Conservation (phyloP, 35 echinoderm and acorn worm species). For the Ophiothrix spiculata region DNA sequence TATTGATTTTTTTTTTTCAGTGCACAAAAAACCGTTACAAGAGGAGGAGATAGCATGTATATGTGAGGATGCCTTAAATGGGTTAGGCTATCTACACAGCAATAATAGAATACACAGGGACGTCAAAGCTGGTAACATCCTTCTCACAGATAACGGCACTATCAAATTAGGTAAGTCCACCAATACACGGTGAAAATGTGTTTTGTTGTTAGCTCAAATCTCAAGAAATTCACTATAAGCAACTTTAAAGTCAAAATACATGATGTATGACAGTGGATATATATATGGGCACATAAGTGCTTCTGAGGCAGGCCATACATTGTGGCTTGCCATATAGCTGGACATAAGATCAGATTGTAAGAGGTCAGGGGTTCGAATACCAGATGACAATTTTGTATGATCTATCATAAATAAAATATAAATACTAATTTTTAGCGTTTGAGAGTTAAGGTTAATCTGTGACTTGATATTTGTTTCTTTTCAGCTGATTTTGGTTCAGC, state of each 20-base stretch:
- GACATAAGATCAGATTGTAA: no score
- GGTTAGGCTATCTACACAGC: constrained; percentile 85
- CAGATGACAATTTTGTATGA: no score
- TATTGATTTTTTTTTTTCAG: constrained; percentile 49
- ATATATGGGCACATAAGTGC: no score
- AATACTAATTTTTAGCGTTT: no score
- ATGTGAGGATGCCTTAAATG: constrained; percentile 86
- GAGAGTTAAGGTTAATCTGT: no score
- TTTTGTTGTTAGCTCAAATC: background rate
- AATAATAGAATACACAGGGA: constrained; percentile 96
- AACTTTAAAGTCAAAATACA: no score
- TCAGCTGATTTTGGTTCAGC: constrained; percentile 99
- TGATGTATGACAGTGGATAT: no score
- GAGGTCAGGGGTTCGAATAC: no score
- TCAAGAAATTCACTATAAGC: no score
- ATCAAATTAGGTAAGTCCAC: constrained; percentile 97
- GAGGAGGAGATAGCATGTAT: constrained; percentile 94
- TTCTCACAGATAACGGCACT: constrained; percentile 95
- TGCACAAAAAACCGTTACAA: constrained; percentile 91
- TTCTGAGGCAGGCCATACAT: no score
- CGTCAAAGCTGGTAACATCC: constrained; percentile 94
- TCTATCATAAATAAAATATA: no score
- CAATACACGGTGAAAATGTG: background rate
- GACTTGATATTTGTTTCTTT: constrained; percentile 17
- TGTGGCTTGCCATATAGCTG: no score